Evolutionary conservation across 2,797 vertebrate genomes (phyloP).

Genomic region (Balearica regulorum): DNA sequence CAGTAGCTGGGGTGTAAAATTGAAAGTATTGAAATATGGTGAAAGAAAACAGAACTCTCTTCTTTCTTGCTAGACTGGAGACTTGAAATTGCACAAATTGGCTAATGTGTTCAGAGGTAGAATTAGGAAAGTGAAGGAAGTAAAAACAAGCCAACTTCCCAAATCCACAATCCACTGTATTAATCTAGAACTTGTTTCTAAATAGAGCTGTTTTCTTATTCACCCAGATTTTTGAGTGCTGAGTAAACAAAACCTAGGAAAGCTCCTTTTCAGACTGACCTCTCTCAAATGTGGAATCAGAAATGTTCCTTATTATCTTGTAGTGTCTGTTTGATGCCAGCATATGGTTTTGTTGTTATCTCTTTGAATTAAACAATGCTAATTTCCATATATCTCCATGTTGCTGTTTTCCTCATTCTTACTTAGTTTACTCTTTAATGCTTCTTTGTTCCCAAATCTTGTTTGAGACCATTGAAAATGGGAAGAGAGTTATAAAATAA

Average conservation of each 20-base stretch:
- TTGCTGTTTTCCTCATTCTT: neutral
- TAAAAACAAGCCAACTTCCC: neutral
- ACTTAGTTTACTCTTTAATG: neutral
- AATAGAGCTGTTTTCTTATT: neutral
- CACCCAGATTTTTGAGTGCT: neutral
- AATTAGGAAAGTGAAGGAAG: neutral
- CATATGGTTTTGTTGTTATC: neutral
- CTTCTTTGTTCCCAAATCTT: conserved; percentile 14
- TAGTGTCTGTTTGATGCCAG: neutral
- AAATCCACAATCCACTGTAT: neutral
- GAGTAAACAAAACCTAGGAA: neutral
- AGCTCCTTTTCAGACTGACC: neutral
- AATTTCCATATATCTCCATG: neutral
- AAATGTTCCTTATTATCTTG: neutral
- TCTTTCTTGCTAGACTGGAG: neutral
- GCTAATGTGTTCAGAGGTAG: neutral
- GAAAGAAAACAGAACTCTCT: neutral
- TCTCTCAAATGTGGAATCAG: neutral
- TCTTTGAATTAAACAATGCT: neutral
- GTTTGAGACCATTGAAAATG: neutral
- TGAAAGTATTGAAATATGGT: neutral
- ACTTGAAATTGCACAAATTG: neutral
- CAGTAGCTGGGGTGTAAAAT: neutral
- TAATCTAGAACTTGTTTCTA: neutral
- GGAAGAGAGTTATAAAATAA: conserved; percentile 23